phyloP scores from a whole-genome alignment of 1,140 invertebrate species.

The Pentalonia nigronervosa region DNA sequence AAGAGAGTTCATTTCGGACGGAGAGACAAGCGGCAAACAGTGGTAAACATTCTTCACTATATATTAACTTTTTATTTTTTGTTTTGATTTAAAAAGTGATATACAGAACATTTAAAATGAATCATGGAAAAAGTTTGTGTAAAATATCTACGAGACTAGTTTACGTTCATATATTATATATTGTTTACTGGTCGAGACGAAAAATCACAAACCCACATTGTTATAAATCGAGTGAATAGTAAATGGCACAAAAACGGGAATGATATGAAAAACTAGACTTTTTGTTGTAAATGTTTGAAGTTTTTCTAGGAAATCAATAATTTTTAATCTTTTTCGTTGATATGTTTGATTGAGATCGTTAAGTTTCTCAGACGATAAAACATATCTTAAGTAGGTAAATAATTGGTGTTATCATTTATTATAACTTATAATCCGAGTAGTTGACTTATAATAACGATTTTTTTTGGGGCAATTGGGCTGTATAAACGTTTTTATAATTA shows the following conservation, averaged over 20 bases:
- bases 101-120: conserved; percentile 43
- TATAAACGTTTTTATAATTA: neutral
- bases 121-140: conserved; percentile 50
- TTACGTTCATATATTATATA: conserved; percentile 31
- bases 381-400: neutral
- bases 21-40: neutral
- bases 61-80: conserved; percentile 36
- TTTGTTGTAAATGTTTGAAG: neutral
- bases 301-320: neutral
- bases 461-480: neutral
- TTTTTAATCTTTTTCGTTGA: neutral
- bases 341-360: neutral
- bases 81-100: conserved; percentile 17
- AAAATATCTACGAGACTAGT: neutral
- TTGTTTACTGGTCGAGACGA: neutral
- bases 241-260: conserved; percentile 2
- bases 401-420: neutral
- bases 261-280: conserved; percentile 24
- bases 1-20: neutral
- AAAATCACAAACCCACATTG: neutral
- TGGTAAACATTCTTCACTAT: neutral
- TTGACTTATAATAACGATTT: neutral
- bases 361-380: neutral
- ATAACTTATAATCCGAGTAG: neutral
- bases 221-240: conserved; percentile 8